Evolutionary conservation across 2,797 vertebrate species (phyloP), one percentile per base, ranked within the genome.

Genomic region (Neopelma chrysocephalum): DNA sequence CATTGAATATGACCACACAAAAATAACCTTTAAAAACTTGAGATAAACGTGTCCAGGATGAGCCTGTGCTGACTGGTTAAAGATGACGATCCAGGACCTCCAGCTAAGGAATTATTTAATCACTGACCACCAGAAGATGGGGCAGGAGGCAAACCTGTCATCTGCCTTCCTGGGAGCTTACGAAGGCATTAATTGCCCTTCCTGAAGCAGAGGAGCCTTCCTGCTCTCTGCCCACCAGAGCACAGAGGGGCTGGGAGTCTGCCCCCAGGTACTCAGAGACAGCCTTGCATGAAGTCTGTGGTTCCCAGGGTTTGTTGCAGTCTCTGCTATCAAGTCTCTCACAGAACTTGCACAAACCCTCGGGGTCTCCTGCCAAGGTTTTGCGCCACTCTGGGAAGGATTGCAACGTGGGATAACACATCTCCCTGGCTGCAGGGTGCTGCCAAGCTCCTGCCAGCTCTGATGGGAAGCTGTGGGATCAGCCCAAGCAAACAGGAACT

Each of bases 81-180:
- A 73, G 18, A 3, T 0, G 31, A 56, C 4, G 15, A 22, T 29
- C 27, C 82, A 90, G 60, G 48, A 85, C 53, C 61, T 84, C 45
- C 48, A 60, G 70, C 70, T 61, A 17, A 79, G 78, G 66, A 71
- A 69, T 17, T 4, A 26, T 50, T 8, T 50, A 79, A 70, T 72
- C 82, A 79, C 38, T 29, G 90, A 82, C 81, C 89, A 84, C 73
- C 81, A 89, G 87, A 68, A 89, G 75, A 79, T 84, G 84, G 38
- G 58, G 66, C 61, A 94, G 87, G 73, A 42, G 40, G 18, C 50
- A 86, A 89, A 76, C 6, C 42, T 36, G 23, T 43, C 42, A 1
- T 65, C 26, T 73, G 81, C 56, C 23, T 18, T 9, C 73, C 38
- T 21, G 32, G 21, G 31, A 1, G 2, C n/a, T 68, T 12, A 15